Evolutionary conservation across 1,140 invertebrate genomes (phyloP).

Genomic region (Dendrolimus kikuchii): DNA sequence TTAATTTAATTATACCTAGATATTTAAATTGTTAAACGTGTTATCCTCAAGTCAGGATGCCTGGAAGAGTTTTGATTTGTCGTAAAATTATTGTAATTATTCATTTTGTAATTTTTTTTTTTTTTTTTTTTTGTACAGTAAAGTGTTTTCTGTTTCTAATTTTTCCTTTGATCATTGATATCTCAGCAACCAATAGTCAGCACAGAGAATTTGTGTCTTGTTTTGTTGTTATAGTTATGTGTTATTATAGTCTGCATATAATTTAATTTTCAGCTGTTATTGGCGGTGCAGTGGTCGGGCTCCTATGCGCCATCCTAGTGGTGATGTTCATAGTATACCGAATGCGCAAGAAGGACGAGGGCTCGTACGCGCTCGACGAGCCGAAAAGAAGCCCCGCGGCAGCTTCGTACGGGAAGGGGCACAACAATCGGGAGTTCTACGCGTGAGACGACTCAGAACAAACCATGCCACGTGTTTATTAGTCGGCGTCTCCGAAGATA

Average conservation of each 20-base stretch:
- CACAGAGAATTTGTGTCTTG: no score
- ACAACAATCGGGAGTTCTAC: conserved; percentile 94
- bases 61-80: no score
- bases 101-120: no score
- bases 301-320: conserved; percentile 97
- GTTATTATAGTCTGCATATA: conserved; percentile 6
- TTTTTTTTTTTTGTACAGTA: no score
- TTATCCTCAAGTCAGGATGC: no score
- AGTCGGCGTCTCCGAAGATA: conserved; percentile 20
- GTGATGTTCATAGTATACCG: conserved; percentile 99
- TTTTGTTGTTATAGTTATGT: no score
- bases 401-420: conserved; percentile 91
- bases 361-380: conserved; percentile 97
- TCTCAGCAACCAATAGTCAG: no score
- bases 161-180: neutral
- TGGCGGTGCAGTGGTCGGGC: conserved; percentile 96
- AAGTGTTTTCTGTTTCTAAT: no score
- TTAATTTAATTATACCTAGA: no score
- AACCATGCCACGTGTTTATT: conserved; percentile 60
- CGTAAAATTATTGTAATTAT: no score
- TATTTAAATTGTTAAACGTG: no score
- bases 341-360: conserved; percentile 99
- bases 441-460: conserved; percentile 82
- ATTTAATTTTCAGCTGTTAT: conserved; percentile 90
- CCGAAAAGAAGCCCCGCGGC: conserved; percentile 93